Evolutionary conservation across 2,797 vertebrate genomes (phyloP).

Genomic region (Ispidina lecontei): DNA sequence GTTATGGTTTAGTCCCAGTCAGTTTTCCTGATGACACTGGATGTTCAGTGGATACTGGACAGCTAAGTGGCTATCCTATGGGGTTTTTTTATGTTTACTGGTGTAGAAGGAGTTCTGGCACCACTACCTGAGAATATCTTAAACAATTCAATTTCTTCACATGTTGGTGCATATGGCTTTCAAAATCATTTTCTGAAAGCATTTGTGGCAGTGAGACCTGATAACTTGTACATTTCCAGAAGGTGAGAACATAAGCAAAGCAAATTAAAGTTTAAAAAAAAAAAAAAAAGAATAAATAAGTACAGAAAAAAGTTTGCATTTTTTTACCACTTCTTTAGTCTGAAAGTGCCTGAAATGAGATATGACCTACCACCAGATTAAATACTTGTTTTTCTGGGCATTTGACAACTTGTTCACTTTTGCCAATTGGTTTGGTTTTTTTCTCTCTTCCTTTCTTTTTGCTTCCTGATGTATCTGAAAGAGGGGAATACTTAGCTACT

Average conservation of each 20-base stretch:
- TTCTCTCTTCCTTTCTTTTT: not conserved
- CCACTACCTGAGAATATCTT: not conserved
- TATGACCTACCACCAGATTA: not conserved
- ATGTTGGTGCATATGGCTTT: constrained; percentile 10
- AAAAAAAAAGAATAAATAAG: not conserved
- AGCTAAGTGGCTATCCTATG: not conserved
- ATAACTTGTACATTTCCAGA: constrained; percentile 25
- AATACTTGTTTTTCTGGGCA: not conserved
- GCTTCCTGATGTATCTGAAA: not conserved
- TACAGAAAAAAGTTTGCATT: not conserved
- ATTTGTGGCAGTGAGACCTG: constrained; percentile 15
- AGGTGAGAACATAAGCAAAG: constrained; percentile 18
- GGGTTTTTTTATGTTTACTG: not conserved
- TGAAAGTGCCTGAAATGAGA: not conserved
- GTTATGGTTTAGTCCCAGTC: not conserved
- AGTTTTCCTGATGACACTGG: not conserved
- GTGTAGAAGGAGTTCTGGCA: not conserved
- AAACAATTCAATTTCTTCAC: not conserved
- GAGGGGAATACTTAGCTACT: not conserved
- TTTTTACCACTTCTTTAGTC: not conserved
- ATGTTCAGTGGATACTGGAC: not conserved
- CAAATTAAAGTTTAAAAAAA: not conserved
- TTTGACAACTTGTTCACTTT: not conserved
- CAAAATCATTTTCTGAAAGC: constrained; percentile 37
- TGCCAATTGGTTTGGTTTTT: not conserved